Conservation (phyloP, 2,888 invertebrate species). For the Chalcis sispes region DNA sequence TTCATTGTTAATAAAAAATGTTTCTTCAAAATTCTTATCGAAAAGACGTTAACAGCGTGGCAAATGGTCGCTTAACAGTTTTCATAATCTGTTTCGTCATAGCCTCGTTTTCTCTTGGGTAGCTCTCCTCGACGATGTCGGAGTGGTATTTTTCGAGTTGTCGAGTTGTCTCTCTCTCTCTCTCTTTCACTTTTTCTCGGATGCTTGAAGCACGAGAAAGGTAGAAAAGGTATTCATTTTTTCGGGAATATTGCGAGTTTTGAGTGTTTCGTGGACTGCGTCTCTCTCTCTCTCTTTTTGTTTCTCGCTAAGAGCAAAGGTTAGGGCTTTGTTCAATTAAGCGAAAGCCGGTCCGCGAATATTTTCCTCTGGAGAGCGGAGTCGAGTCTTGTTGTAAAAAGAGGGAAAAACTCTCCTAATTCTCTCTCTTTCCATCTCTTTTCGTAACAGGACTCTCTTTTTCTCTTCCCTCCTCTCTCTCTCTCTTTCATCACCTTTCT, state of each 20-base stretch:
- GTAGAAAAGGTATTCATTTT: constrained; percentile 67
- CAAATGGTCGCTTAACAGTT: constrained; percentile 2
- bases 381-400: constrained; percentile 58
- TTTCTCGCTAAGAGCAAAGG: constrained; percentile 60
- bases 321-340: constrained; percentile 76
- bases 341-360: constrained; percentile 68
- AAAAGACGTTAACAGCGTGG: background rate
- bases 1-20: too few species aligned
- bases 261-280: constrained; percentile 67
- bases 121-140: constrained; percentile 43
- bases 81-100: constrained; percentile 34
- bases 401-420: constrained; percentile 67
- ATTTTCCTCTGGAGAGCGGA: constrained; percentile 72
- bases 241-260: constrained; percentile 71
- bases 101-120: constrained; percentile 34
- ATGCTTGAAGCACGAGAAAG: background rate
- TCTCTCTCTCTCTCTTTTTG: too few species aligned
- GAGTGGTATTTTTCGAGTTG: constrained; percentile 47
- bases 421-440: constrained; percentile 49
- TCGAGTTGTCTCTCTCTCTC: constrained; percentile 23
- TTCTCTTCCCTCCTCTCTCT: constrained; percentile 48
- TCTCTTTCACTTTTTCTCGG: constrained; percentile 16
- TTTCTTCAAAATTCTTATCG: background rate
- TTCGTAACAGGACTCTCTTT: too few species aligned
- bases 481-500: constrained; percentile 61